Base-by-base conservation (phyloP, 2,113 vertebrate species). In the Lycaon pictus region DNA sequence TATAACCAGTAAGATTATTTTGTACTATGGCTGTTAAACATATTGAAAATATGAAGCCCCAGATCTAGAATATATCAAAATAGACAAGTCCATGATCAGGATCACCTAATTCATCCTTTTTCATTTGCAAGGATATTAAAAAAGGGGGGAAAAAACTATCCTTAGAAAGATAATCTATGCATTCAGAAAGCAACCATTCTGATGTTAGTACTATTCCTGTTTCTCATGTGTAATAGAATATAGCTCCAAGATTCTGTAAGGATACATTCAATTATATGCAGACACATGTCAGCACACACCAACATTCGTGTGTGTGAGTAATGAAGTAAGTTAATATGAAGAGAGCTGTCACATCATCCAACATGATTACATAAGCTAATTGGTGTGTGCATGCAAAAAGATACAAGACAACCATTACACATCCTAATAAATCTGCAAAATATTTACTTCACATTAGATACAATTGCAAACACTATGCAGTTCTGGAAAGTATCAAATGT, bases 181-280 rank as follows among this genome's bases (percentile, higher is more conserved):
- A 35, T 71, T 81, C 63, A 85, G 56, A 88, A 96, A 82, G 76
- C 43, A 93, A 93, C 8, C 22, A 87, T 76, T 93, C 56, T 80
- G 29, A 92, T 43, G 13, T 51, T n/a, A 85, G 65, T 58, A 35
- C n/a, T 83, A 71, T 51, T 71, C 20, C 60, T 43, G 16, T 65
- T 35, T 72, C 51, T 86, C 58, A 84, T 37, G 37, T 71, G 8
- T 43, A 29, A 88, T 20, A 77, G 17, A 69, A n/a, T 15, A n/a
- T 2, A 74, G 55, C 74, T 94, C n/a, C 25, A 95, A 90, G 51
- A 67, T 69, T 80, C 69, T 93, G 3, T n/a, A 79, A 51, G 27
- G 53, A 79, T 81, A 88, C 13, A 71, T 63, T 79, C 63, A 77
- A 43, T 84, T 20, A 55, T 48, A 86, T 12, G 53, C 35, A 65